Evolutionary conservation across 2,113 vertebrate genomes (phyloP).

Genomic region (Zootoca vivipara): DNA sequence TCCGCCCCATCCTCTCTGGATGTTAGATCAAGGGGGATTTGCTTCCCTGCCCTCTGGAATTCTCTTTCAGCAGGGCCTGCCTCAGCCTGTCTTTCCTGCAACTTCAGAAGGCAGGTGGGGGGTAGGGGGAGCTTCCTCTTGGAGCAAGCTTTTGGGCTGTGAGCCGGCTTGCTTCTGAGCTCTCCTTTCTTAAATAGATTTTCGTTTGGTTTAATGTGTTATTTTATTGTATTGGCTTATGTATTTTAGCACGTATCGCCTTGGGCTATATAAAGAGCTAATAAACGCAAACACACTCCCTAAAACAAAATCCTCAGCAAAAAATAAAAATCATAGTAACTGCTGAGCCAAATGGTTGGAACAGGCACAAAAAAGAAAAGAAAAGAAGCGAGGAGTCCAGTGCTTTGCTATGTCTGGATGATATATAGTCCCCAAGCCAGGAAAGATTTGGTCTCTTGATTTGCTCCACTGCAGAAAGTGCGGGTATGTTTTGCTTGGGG

Average conservation of each 20-base stretch:
- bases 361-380: not conserved
- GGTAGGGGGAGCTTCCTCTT: not conserved
- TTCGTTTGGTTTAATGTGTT: not conserved
- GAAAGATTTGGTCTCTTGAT: not conserved
- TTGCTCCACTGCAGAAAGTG: not conserved
- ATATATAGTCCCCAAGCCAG: not conserved
- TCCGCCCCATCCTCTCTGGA: not conserved
- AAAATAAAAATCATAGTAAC: not conserved
- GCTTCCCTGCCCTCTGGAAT: not conserved
- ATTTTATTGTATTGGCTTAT: not conserved
- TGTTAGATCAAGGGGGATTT: not conserved
- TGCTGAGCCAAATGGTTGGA: not conserved
- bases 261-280: not conserved
- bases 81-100: not conserved
- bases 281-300: not conserved
- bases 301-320: not conserved
- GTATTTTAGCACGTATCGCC: not conserved
- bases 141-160: not conserved
- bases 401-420: not conserved
- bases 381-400: not conserved
- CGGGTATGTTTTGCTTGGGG: not conserved
- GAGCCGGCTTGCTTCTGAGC: not conserved
- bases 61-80: not conserved
- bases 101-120: not conserved
- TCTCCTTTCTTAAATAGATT: not conserved